Conservation (phyloP, 2,113 vertebrate genomes). For the Pseudolaguvia tuberculata region DNA sequence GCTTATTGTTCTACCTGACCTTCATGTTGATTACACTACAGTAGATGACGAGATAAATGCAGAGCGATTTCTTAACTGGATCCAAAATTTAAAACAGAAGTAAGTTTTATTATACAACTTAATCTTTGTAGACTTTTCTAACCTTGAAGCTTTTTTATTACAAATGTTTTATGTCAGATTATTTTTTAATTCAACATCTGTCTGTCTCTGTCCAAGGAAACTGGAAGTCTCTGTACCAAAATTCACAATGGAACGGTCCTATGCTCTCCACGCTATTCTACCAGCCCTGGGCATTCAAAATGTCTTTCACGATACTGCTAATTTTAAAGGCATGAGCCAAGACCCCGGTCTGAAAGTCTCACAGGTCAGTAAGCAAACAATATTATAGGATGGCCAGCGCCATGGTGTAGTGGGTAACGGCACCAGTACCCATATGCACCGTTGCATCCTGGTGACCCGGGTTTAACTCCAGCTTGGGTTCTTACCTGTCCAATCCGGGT, state of each 20-base stretch:
- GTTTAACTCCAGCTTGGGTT: no score
- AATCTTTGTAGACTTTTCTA: neutral
- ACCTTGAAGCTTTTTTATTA: neutral
- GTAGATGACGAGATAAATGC: constrained; percentile 80
- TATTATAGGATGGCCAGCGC: no score
- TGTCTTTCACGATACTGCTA: constrained; percentile 72
- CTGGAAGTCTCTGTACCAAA: constrained; percentile 82
- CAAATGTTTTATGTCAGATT: neutral
- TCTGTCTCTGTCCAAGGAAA: constrained; percentile 64
- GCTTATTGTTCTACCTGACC: constrained; percentile 81
- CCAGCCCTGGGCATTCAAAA: constrained; percentile 73
- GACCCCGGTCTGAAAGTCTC: constrained; percentile 68
- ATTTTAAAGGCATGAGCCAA: constrained; percentile 73
- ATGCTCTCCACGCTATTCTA: constrained; percentile 76
- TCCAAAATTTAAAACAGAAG: constrained; percentile 67
- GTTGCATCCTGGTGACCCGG: no score
- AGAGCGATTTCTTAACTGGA: constrained; percentile 75
- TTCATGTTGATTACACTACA: constrained; percentile 69
- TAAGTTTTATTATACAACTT: constrained; percentile 36
- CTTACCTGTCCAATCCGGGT: no score
- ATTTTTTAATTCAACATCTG: neutral
- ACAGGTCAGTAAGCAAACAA: constrained; percentile 69
- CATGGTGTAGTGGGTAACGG: no score
- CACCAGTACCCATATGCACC: no score
- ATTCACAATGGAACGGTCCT: constrained; percentile 83